Evolutionary conservation across 1,140 invertebrate genomes (phyloP).

Genomic region (Cydia strobilella): DNA sequence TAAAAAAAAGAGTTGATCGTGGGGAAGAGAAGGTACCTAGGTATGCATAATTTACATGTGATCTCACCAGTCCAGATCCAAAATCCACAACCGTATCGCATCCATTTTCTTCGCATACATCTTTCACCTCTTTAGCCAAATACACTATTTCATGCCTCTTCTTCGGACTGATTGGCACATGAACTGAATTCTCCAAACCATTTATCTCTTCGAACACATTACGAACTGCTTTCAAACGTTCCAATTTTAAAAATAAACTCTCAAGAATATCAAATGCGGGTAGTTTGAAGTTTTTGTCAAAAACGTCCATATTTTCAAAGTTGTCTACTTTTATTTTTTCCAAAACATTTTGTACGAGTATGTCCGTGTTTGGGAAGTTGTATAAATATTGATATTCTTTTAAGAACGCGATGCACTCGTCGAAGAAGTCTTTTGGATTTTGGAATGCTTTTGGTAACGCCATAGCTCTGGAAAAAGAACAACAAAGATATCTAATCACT

Average conservation of each 20-base stretch:
- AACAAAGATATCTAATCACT: neutral
- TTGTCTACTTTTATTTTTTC: slow-evolving; percentile 69
- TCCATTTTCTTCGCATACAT: slow-evolving; percentile 75
- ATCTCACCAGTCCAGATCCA: slow-evolving; percentile 86
- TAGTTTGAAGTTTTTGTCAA: slow-evolving; percentile 49
- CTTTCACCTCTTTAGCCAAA: slow-evolving; percentile 81
- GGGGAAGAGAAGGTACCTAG: too few relatives aligned
- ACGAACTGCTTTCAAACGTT: slow-evolving; percentile 46
- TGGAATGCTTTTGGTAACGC: slow-evolving; percentile 52
- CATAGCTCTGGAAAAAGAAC: slow-evolving; percentile 56
- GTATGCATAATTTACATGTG: neutral
- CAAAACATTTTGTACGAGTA: slow-evolving; percentile 81
- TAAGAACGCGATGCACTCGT: slow-evolving; percentile 81
- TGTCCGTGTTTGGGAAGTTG: slow-evolving; percentile 83
- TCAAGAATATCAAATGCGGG: slow-evolving; percentile 40
- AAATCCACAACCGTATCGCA: slow-evolving; percentile 87
- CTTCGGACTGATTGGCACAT: slow-evolving; percentile 79
- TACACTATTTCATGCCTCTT: slow-evolving; percentile 86
- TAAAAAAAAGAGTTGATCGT: too few relatives aligned
- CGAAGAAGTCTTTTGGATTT: slow-evolving; percentile 79
- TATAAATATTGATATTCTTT: slow-evolving; percentile 84
- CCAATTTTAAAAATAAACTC: slow-evolving; percentile 48
- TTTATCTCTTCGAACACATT: slow-evolving; percentile 43
- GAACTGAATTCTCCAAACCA: slow-evolving; percentile 41
- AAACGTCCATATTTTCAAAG: slow-evolving; percentile 45